Conservation (phyloP, 2,888 invertebrate species). For the Pristionchus fissidentatus region DNA sequence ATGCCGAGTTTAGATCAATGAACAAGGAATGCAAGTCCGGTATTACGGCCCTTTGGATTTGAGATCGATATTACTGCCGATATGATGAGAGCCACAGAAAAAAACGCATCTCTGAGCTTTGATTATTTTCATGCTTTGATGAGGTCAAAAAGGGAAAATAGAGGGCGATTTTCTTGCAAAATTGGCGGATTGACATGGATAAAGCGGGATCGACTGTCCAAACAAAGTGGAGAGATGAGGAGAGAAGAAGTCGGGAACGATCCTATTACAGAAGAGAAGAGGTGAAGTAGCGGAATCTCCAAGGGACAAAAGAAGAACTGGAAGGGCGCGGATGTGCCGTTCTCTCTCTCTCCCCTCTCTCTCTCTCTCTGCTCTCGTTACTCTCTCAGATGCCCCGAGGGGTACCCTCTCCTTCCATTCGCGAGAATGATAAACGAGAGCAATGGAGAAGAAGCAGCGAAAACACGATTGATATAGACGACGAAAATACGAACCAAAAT, state of each 20-base stretch:
- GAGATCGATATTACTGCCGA: too few relatives aligned
- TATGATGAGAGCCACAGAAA: too few relatives aligned
- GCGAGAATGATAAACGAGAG: slow-evolving; percentile 29
- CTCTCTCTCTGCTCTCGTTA: too few relatives aligned
- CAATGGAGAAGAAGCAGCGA: background rate
- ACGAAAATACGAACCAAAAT: too few relatives aligned
- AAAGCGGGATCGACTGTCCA: slow-evolving; percentile 35
- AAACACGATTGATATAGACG: slow-evolving; percentile 22
- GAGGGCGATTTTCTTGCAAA: background rate
- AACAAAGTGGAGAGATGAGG: slow-evolving; percentile 8
- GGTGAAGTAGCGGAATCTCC: slow-evolving; percentile 18
- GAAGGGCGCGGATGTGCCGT: slow-evolving; percentile 27
- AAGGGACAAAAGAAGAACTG: slow-evolving; percentile 13
- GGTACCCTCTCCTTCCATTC: background rate
- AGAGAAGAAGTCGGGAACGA: slow-evolving; percentile 33
- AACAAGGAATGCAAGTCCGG: too few relatives aligned
- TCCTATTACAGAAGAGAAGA: slow-evolving; percentile 26
- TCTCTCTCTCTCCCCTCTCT: too few relatives aligned
- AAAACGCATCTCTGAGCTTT: too few relatives aligned
- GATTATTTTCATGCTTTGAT: too few relatives aligned
- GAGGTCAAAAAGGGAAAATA: too few relatives aligned
- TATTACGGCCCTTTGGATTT: too few relatives aligned
- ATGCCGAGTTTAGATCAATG: too few relatives aligned
- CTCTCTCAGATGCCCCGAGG: slow-evolving; percentile 41
- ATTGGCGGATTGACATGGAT: slow-evolving; percentile 22